These are phyloP conservation scores for Cheilosia urbana DNA, from an alignment of 2,888 invertebrate genomes.

Conservation along the genomic window DNA sequence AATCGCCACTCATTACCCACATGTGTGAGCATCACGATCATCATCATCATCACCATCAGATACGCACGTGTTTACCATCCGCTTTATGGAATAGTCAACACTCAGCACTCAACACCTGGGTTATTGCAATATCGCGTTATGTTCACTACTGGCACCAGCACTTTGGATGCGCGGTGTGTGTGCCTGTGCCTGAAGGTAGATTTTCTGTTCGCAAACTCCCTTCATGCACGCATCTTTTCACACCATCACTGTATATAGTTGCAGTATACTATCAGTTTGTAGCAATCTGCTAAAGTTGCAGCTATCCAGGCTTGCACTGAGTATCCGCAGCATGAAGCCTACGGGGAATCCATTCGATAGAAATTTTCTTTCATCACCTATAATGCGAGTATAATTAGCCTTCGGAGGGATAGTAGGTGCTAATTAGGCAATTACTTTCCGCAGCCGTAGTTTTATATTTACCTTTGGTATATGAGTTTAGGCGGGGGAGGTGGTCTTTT, in stretches of 20 bases:
- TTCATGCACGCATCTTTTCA: conserved; percentile 70
- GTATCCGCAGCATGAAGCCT: conserved; percentile 4
- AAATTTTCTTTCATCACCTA: conserved; percentile 60
- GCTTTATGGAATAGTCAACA: conserved; percentile 45
- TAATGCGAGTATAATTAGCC: conserved; percentile 47
- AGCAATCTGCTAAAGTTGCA: conserved; percentile 39
- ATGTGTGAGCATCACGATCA: conserved; percentile 14
- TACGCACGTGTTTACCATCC: conserved; percentile 53
- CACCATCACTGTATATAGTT: conserved; percentile 47
- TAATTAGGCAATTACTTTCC: conserved; percentile 59
- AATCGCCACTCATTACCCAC: conserved; percentile 6
- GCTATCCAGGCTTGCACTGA: not conserved
- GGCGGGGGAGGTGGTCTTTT: not conserved
- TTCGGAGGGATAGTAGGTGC: conserved; percentile 44
- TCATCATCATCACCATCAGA: conserved; percentile 34
- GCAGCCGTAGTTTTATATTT: conserved; percentile 11
- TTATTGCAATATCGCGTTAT: conserved; percentile 55
- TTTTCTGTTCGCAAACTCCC: conserved; percentile 32
- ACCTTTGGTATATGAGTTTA: not conserved
- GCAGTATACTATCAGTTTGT: conserved; percentile 29
- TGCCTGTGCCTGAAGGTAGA: not conserved
- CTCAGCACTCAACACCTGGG: conserved; percentile 37
- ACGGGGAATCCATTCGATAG: conserved; percentile 53
- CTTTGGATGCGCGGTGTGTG: conserved; percentile 22
- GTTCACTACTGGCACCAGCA: conserved; percentile 21